Percentiles rank a stretch among this genome's conserved stretches.
phyloP scores from a whole-genome alignment of 2,888 invertebrate genomes.

The Coleophora deauratella region DNA sequence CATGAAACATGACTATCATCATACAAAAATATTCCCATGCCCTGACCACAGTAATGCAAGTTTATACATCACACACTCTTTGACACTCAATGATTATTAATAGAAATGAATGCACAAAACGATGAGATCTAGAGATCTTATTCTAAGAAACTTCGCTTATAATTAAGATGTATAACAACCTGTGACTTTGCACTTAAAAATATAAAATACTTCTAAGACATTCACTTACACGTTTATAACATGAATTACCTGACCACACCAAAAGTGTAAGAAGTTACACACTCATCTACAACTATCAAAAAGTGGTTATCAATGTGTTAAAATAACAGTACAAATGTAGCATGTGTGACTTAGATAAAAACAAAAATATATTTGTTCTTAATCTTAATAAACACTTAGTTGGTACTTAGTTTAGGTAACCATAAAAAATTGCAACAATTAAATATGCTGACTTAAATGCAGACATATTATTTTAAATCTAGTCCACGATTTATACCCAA shows the following conservation, averaged over 20 bases:
- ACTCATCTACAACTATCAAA: neutral
- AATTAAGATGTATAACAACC: too few species aligned
- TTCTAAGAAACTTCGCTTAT: too few species aligned
- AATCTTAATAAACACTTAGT: constrained; percentile 37
- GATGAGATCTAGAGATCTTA: too few species aligned
- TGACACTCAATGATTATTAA: too few species aligned
- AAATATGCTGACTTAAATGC: constrained; percentile 17
- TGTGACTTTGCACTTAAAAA: too few species aligned
- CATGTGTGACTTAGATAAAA: constrained; percentile 51
- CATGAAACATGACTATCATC: too few species aligned
- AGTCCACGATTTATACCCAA: constrained; percentile 34
- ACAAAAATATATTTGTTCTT: constrained; percentile 46
- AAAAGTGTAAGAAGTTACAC: neutral
- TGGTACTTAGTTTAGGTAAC: constrained; percentile 45
- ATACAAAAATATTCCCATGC: too few species aligned
- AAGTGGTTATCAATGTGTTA: neutral
- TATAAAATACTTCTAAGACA: neutral
- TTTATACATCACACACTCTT: too few species aligned
- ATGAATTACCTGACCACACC: neutral
- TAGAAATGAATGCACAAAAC: too few species aligned
- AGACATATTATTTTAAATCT: constrained; percentile 8
- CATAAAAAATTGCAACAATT: constrained; percentile 46
- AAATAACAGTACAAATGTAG: constrained; percentile 11
- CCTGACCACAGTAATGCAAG: too few species aligned
- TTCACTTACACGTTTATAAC: neutral